These are phyloP conservation scores for Pogonognathellus flavescens DNA, from an alignment of 1,140 invertebrate genomes.

Conservation along the genomic window DNA sequence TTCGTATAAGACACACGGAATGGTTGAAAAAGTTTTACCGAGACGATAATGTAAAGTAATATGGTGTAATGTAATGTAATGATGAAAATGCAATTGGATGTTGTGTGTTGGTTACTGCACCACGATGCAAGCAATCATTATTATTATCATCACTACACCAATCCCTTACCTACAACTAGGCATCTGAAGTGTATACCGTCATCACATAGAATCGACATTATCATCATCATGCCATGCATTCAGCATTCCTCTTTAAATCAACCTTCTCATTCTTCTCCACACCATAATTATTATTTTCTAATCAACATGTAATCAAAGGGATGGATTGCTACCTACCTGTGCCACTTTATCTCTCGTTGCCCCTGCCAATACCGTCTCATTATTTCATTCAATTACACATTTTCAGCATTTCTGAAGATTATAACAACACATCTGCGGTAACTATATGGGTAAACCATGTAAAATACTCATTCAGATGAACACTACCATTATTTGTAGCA, in stretches of 20 bases:
- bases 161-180: not conserved
- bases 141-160: constrained; percentile 35
- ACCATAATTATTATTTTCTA: constrained; percentile 51
- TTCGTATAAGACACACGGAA: no score
- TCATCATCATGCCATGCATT: constrained; percentile 42
- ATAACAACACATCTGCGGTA: constrained; percentile 22
- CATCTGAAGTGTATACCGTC: constrained; percentile 10
- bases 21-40: no score
- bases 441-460: no score
- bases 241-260: constrained; percentile 44
- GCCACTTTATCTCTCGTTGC: constrained; percentile 43
- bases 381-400: constrained; percentile 50
- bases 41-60: no score
- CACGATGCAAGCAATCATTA: constrained; percentile 39
- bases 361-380: constrained; percentile 49
- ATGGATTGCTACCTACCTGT: constrained; percentile 47
- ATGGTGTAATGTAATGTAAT: constrained; percentile 10
- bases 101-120: constrained; percentile 20
- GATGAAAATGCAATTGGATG: constrained; percentile 32
- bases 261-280: constrained; percentile 49
- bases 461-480: no score
- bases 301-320: constrained; percentile 49
- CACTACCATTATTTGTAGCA: no score
- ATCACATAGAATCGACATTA: constrained; percentile 6
- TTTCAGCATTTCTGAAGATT: constrained; percentile 23